phyloP scores from a whole-genome alignment of 92 coral and sea anemone species.

The Diadumene lineata region DNA sequence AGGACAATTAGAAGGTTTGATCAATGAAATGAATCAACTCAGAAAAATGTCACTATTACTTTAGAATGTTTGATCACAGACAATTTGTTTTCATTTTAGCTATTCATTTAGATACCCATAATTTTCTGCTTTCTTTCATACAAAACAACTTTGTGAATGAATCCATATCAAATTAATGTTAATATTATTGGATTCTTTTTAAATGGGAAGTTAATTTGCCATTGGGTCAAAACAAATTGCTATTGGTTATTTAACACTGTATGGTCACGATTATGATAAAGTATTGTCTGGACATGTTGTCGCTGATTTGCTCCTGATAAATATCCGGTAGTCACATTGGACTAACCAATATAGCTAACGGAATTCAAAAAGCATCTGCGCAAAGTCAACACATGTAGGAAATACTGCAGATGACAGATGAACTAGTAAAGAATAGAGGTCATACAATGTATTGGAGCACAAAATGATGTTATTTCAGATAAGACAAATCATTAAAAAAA shows the following conservation, averaged over 20 bases:
- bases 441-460: too few species aligned
- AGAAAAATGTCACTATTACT: background rate
- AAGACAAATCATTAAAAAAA: too few species aligned
- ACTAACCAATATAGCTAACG: background rate
- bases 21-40: background rate
- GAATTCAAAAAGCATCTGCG: background rate
- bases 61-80: background rate
- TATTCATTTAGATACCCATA: background rate
- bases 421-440: too few species aligned
- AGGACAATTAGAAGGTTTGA: too few species aligned
- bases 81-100: background rate
- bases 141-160: background rate
- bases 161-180: too few species aligned
- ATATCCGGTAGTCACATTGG: background rate
- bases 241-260: background rate
- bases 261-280: background rate
- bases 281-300: background rate
- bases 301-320: background rate
- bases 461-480: too few species aligned
- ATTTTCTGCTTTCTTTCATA: background rate
- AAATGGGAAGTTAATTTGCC: background rate
- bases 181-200: background rate
- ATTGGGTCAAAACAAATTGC: background rate
- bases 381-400: too few species aligned
- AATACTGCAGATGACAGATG: too few species aligned